Percentiles rank a stretch among this genome's conserved stretches.
Evolutionary conservation across 2,113 vertebrate genomes (phyloP).

Genomic region (Mellivora capensis): DNA sequence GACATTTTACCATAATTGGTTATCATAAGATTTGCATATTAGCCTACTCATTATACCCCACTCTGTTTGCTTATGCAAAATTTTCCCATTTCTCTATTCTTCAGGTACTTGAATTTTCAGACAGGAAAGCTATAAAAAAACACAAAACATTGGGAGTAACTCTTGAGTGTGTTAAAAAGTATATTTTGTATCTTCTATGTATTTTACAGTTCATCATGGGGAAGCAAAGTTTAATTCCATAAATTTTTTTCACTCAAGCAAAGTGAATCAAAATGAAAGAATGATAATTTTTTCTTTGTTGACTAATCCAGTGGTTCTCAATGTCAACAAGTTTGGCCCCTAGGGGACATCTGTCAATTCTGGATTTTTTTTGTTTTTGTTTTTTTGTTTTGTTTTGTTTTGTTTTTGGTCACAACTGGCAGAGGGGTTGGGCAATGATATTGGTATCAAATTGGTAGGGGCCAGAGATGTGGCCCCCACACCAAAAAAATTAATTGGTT

Average conservation of each 20-base stretch:
- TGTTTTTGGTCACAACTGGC: neutral
- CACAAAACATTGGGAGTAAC: neutral
- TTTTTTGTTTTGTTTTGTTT: neutral
- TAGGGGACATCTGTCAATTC: neutral
- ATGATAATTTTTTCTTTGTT: neutral
- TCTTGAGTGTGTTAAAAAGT: neutral
- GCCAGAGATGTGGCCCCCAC: neutral
- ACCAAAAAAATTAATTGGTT: neutral
- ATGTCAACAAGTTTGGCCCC: neutral
- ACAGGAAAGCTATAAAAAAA: neutral
- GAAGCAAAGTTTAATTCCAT: neutral
- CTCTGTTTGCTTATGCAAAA: neutral
- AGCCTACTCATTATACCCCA: neutral
- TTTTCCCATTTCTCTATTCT: neutral
- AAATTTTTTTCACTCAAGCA: neutral
- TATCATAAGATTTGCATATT: neutral
- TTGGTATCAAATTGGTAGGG: neutral
- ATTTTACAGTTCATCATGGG: neutral
- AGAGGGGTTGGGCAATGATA: rapidly evolving
- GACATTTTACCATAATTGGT: neutral
- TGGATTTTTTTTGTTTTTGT: neutral
- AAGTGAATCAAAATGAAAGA: neutral
- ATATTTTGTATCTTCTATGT: neutral
- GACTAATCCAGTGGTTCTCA: neutral
- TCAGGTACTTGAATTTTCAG: neutral